phyloP scores from a whole-genome alignment of 2,797 vertebrate genomes.

The Cheracebus regulus region DNA sequence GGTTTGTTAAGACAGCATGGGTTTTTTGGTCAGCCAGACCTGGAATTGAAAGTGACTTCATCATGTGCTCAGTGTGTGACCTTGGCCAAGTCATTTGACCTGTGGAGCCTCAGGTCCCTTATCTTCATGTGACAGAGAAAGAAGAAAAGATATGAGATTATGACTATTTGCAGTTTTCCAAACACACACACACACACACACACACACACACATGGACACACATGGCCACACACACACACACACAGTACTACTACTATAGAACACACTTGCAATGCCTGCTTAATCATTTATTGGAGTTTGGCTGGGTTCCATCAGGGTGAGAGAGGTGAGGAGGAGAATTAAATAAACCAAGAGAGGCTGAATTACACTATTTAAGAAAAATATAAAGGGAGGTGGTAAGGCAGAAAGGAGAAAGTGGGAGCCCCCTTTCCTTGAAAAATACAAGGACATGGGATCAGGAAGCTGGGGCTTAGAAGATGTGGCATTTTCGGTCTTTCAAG shows the following conservation, averaged over 20 bases:
- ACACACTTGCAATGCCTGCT: neutral
- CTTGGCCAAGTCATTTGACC: neutral
- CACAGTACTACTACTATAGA: neutral
- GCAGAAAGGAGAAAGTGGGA: neutral
- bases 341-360: neutral
- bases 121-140: constrained; percentile 20
- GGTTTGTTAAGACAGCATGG: neutral
- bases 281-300: neutral
- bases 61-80: neutral
- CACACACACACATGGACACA: neutral
- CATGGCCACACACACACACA: neutral
- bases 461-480: neutral
- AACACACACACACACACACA: neutral
- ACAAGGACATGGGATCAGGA: neutral
- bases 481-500: neutral
- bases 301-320: neutral
- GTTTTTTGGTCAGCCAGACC: neutral
- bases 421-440: neutral
- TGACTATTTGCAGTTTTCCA: neutral
- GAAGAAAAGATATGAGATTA: neutral
- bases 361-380: neutral
- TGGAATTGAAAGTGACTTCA: neutral
- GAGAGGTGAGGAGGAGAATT: neutral
- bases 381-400: neutral
- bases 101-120: neutral